Percentiles rank a stretch among this genome's conserved stretches.
Evolutionary conservation across 2,888 invertebrate species (phyloP).

Genomic region (Netelia inedita): DNA sequence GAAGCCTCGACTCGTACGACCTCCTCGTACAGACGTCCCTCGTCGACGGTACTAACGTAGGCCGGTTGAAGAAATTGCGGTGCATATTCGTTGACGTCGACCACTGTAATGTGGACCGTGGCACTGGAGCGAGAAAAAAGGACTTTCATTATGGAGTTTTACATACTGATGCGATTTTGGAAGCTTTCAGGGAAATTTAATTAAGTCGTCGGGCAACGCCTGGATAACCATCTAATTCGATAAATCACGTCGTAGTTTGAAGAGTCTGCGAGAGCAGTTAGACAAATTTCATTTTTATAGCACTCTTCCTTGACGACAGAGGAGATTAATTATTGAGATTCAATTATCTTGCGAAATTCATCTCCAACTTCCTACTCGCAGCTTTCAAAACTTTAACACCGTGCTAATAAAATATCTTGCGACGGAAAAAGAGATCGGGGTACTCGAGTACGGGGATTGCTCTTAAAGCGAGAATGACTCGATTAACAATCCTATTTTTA

Average conservation of each 20-base stretch:
- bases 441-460: neutral
- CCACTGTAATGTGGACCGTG: constrained; percentile 96
- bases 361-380: constrained; percentile 24
- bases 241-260: constrained; percentile 11
- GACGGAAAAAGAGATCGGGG: neutral
- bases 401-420: constrained; percentile 1
- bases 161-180: neutral
- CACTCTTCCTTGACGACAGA: neutral
- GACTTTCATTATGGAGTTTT: neutral
- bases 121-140: constrained; percentile 88
- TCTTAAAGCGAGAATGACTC: neutral
- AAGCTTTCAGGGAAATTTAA: neutral
- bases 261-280: neutral
- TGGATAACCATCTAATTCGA: neutral
- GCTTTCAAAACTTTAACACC: constrained; percentile 43
- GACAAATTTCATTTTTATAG: constrained; percentile 14
- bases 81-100: constrained; percentile 98
- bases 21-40: constrained; percentile 95
- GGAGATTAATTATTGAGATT: constrained; percentile 38
- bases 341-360: constrained; percentile 23
- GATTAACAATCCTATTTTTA: too few species aligned
- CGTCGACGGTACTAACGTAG: constrained; percentile 96
- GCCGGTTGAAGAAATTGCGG: constrained; percentile 96
- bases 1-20: constrained; percentile 96
- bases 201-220: neutral